Base-by-base conservation (phyloP, 1,140 invertebrate genomes). In the Ruditapes philippinarum region DNA sequence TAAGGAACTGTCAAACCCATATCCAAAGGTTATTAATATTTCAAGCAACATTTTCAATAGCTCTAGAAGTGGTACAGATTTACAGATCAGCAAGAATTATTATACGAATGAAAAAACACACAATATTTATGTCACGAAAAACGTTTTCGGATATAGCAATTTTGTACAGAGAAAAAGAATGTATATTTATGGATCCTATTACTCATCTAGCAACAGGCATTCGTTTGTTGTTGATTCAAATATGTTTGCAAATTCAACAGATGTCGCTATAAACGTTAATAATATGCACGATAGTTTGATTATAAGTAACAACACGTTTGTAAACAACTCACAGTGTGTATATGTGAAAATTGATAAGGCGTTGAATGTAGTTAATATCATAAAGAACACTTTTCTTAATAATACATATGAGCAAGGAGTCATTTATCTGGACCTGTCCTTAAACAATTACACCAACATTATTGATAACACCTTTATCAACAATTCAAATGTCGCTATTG, bases 21-120 rank as follows among this genome's bases (percentile, higher is more conserved):
- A 76, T 14, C n/a, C 38, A 42, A 76, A 42, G 14, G 9, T n/a
- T 14, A 45, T 76, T 17, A 76, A 42, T 45, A 76, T 76, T 1
- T n/a, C 45, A n/a, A 45, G 45, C 2, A 76, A 76, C 33, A 76
- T 19, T 45, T 76, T 76, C n/a, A 76, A 42, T 19, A 76, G 73
- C 22, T 49, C 40, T 33, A 25, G 2, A 14, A 22, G n/a, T 19
- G 73, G 73, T 42, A 17, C 1, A 42, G 31, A 73, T 25, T 38
- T 73, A 12, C 0, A 4, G 1, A 38, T 73, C 9, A 1, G 40
- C 17, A 40, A 45, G 7, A n/a, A n/a, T n/a, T 38, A 38, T 31
- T 38, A 73, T 25, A 5, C 14, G 4, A 19, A 38, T 12, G 68
- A 73, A 12, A 12, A 45, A 38, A 40, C 22, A 9, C 68, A 73